Evolutionary conservation across 2,888 invertebrate species (phyloP).

Genomic region (Macaria liturata): DNA sequence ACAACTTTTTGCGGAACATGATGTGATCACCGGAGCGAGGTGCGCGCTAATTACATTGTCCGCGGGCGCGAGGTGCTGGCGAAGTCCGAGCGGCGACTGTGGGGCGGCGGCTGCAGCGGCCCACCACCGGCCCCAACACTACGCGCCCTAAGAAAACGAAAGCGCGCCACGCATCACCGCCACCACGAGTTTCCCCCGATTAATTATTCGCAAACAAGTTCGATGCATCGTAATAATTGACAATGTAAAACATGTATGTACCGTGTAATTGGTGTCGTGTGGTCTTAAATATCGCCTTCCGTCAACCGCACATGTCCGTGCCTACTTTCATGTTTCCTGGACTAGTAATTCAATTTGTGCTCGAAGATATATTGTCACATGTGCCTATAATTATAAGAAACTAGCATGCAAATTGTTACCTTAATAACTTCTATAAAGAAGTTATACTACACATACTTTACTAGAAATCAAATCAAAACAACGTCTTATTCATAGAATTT

Average conservation of each 20-base stretch:
- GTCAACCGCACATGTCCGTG: conserved; percentile 40
- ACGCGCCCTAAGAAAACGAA: conserved; percentile 76
- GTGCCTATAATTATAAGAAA: conserved; percentile 5
- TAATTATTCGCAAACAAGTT: conserved; percentile 67
- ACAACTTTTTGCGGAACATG: conserved; percentile 62
- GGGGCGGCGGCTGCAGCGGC: conserved; percentile 42
- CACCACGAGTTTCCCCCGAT: conserved; percentile 70
- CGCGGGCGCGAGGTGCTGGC: conserved; percentile 59
- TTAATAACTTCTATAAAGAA: no score
- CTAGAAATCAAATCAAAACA: no score
- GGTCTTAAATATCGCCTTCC: conserved; percentile 57
- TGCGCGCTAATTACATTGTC: conserved; percentile 63
- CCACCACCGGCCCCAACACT: conserved; percentile 42
- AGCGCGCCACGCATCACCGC: conserved; percentile 72
- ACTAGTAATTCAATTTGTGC: conserved; percentile 30
- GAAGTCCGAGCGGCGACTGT: conserved; percentile 69
- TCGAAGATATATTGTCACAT: conserved; percentile 23
- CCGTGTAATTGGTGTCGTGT: conserved; percentile 53
- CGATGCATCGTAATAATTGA: conserved; percentile 60
- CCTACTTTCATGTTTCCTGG: conserved; percentile 26
- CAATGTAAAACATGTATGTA: conserved; percentile 44
- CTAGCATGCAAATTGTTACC: background rate
- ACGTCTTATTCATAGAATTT: no score
- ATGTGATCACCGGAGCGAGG: conserved; percentile 38
- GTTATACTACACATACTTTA: no score